A percentile compares a stretch with the other conserved stretches of the same genome.
Conservation (phyloP, 1,140 invertebrate genomes). For the Phymastichus coffea region DNA sequence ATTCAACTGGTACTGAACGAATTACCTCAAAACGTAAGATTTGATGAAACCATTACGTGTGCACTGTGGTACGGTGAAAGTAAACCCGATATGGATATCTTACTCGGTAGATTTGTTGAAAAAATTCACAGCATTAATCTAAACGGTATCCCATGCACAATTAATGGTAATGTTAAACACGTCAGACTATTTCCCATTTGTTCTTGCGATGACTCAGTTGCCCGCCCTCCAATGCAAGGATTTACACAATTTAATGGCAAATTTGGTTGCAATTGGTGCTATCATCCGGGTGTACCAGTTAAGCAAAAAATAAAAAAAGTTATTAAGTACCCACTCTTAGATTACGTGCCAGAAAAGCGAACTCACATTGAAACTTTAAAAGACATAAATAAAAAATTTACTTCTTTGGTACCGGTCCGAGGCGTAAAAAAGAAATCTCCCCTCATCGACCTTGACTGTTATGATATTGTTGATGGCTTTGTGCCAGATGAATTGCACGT, state of each 20-base stretch:
- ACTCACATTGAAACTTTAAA: too few relatives aligned
- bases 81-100: constrained; percentile 6
- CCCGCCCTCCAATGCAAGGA: too few relatives aligned
- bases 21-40: constrained; percentile 8
- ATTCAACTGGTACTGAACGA: constrained; percentile 6
- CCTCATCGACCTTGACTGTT: too few relatives aligned
- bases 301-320: too few relatives aligned
- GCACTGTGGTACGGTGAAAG: constrained; percentile 7
- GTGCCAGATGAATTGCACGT: too few relatives aligned
- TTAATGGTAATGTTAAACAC: background rate
- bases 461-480: too few relatives aligned
- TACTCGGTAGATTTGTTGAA: constrained; percentile 10
- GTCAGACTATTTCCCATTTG: background rate
- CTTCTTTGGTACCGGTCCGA: too few relatives aligned
- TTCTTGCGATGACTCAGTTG: constrained; percentile 2
- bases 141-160: background rate
- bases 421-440: too few relatives aligned
- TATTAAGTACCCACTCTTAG: too few relatives aligned
- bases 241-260: constrained; percentile 7
- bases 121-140: background rate
- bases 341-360: too few relatives aligned
- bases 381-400: too few relatives aligned
- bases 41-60: constrained; percentile 4
- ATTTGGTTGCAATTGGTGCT: constrained; percentile 8
- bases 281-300: too few relatives aligned